Conservation (phyloP, 2,888 invertebrate species). For the Tipula lateralis region DNA sequence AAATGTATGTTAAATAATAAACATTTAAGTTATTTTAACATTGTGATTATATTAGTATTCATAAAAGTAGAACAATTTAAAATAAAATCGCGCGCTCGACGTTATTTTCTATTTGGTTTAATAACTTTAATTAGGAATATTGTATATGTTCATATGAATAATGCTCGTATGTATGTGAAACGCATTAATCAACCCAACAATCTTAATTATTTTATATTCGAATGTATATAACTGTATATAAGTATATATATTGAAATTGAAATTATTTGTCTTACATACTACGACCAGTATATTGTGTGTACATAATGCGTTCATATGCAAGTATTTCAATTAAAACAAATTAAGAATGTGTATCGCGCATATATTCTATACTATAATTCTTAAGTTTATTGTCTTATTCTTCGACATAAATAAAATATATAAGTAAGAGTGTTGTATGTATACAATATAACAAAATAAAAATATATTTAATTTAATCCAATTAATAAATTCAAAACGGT, state of each 20-base stretch:
- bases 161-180: neutral
- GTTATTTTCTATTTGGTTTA: neutral
- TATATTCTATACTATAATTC: neutral
- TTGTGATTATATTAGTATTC: neutral
- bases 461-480: neutral
- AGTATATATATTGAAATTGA: neutral
- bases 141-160: neutral
- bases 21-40: too few species aligned
- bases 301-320: neutral
- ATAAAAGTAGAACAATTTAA: neutral
- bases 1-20: too few species aligned
- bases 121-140: neutral
- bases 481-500: constrained; percentile 11
- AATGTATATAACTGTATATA: neutral
- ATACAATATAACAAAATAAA: neutral
- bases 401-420: neutral
- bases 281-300: too few species aligned
- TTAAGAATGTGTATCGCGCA: neutral
- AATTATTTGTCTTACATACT: neutral
- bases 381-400: neutral
- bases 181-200: neutral
- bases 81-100: neutral
- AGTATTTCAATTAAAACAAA: neutral
- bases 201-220: neutral
- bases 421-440: neutral